phyloP scores from a whole-genome alignment of 2,888 invertebrate species.

The Chymomyza procnemis region DNA sequence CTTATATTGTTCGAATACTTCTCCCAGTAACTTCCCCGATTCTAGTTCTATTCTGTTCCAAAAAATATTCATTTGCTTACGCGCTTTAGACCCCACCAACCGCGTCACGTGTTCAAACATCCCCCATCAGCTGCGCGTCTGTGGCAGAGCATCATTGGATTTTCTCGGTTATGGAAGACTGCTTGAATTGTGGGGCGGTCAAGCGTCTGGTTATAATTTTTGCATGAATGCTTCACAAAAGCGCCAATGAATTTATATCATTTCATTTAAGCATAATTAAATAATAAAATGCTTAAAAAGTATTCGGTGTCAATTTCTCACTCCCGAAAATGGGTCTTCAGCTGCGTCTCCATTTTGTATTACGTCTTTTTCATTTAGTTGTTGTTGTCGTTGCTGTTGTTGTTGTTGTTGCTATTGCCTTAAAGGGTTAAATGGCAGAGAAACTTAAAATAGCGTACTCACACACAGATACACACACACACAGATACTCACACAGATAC shows the following conservation, averaged over 20 bases:
- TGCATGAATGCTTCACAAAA: not conserved
- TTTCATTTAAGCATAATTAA: constrained; percentile 41
- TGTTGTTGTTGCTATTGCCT: not conserved
- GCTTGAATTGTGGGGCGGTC: not conserved
- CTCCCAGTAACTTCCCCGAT: no score
- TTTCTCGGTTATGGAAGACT: not conserved
- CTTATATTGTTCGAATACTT: no score
- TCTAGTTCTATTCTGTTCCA: no score
- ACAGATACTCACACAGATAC: constrained; percentile 16
- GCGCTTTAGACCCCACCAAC: no score
- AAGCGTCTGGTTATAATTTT: not conserved
- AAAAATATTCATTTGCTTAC: no score
- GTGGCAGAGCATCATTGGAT: not conserved
- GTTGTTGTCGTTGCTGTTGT: not conserved
- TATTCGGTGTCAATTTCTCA: not conserved
- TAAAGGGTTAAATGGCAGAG: constrained; percentile 45
- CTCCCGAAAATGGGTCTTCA: not conserved
- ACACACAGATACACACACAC: constrained; percentile 24
- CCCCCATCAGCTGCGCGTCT: not conserved
- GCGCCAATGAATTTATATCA: not conserved
- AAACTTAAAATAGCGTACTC: constrained; percentile 26
- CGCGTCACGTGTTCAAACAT: no score
- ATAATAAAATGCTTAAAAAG: constrained; percentile 32
- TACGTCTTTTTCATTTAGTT: no score
- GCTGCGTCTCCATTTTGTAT: not conserved